These are phyloP conservation scores for Apogon hyalosoma DNA, from an alignment of 2,797 vertebrate genomes.

Conservation along the genomic window DNA sequence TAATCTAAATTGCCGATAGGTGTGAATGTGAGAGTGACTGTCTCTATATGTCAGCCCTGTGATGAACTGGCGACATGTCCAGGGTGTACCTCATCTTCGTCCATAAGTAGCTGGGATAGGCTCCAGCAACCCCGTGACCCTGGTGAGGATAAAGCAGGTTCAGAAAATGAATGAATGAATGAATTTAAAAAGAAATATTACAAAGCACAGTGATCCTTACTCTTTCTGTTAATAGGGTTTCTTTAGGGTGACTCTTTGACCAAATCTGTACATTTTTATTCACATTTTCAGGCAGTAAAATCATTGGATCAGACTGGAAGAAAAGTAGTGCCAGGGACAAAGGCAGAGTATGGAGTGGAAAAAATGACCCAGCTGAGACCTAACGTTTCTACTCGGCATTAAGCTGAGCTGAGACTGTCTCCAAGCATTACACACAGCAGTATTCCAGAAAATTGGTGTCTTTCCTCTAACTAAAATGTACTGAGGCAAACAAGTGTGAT, in stretches of 20 bases:
- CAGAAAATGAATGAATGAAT: too few relatives aligned
- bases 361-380: conserved; percentile 1
- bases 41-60: too few relatives aligned
- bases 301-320: not conserved
- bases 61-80: too few relatives aligned
- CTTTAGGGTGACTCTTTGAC: conserved; percentile 8
- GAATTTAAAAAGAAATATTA: too few relatives aligned
- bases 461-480: not conserved
- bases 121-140: too few relatives aligned
- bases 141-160: too few relatives aligned
- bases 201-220: too few relatives aligned
- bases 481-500: not conserved
- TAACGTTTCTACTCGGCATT: not conserved
- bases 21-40: too few relatives aligned
- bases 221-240: too few relatives aligned
- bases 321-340: conserved; percentile 9
- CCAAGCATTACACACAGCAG: not conserved
- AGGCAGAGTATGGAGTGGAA: not conserved
- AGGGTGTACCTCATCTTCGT: too few relatives aligned
- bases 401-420: not conserved
- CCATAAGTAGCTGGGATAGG: too few relatives aligned
- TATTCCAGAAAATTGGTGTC: not conserved
- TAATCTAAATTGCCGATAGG: too few relatives aligned
- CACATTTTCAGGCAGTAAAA: not conserved
- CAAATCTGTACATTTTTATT: conserved; percentile 17